Evolutionary conservation across 2,797 vertebrate genomes (phyloP).

Genomic region (Potorous gilbertii): DNA sequence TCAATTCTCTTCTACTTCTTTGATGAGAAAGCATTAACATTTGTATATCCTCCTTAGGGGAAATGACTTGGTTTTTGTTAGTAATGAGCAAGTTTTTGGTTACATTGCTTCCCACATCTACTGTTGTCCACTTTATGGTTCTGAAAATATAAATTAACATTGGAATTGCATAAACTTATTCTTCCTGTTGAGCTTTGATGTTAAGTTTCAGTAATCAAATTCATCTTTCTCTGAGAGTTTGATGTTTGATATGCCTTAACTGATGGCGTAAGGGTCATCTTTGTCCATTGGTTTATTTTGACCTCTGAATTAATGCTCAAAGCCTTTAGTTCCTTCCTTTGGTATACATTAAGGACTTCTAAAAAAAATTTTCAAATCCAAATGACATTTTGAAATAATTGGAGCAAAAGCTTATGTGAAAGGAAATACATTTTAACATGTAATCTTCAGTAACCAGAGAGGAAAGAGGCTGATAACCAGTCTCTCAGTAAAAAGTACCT

Average conservation of each 20-base stretch:
- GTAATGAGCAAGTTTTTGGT: neutral
- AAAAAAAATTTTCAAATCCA: neutral
- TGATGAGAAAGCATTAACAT: neutral
- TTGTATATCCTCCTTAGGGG: neutral
- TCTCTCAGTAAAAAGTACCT: neutral
- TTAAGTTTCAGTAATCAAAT: neutral
- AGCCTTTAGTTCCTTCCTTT: neutral
- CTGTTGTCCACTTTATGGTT: neutral
- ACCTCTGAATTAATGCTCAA: neutral
- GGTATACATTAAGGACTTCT: neutral
- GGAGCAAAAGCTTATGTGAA: neutral
- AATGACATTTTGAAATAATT: neutral
- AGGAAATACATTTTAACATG: neutral
- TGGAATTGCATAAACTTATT: neutral
- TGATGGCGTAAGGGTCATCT: neutral
- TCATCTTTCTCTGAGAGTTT: neutral
- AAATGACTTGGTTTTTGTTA: neutral
- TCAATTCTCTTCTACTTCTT: neutral
- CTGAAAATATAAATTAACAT: neutral
- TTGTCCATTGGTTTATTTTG: neutral
- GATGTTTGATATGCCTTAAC: neutral
- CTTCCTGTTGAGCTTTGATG: neutral
- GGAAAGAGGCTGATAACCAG: too few relatives aligned
- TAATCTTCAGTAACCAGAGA: neutral
- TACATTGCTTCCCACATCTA: neutral